Evolutionary conservation across 2,113 vertebrate species (phyloP).

Genomic region (Otolemur garnettii): DNA sequence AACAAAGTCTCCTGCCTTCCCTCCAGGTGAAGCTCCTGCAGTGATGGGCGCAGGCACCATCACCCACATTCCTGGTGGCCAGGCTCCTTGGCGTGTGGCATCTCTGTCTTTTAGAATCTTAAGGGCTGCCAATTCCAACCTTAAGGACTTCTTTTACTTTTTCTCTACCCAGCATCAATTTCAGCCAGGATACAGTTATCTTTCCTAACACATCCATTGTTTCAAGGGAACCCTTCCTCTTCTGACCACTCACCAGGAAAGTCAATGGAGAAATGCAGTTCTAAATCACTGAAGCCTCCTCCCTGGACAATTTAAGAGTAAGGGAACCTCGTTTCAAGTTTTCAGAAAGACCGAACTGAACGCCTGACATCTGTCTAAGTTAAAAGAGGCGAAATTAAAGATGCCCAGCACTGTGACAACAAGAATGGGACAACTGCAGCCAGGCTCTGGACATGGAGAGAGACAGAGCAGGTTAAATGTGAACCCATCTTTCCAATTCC

Average conservation of each 20-base stretch:
- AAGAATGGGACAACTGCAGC: neutral
- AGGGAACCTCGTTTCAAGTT: neutral
- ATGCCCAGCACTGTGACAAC: neutral
- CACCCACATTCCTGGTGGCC: neutral
- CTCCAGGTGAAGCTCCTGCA: neutral
- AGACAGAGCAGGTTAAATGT: neutral
- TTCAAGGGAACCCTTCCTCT: neutral
- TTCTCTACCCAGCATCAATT: neutral
- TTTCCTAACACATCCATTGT: neutral
- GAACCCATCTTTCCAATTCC: constrained; percentile 41
- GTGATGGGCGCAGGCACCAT: fast-evolving
- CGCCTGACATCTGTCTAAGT: neutral
- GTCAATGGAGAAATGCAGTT: neutral
- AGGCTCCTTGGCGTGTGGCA: fast-evolving
- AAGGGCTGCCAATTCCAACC: neutral
- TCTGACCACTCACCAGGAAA: neutral
- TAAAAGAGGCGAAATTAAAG: constrained; percentile 38
- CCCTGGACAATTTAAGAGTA: neutral
- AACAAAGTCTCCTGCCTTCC: neutral
- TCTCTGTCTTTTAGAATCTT: neutral
- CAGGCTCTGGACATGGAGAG: neutral
- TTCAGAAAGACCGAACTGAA: constrained; percentile 18
- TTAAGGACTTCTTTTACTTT: neutral
- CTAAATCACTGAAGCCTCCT: neutral
- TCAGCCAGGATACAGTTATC: neutral